Base-by-base conservation (phyloP, 2,113 vertebrate species). In the Amazona guildingii region DNA sequence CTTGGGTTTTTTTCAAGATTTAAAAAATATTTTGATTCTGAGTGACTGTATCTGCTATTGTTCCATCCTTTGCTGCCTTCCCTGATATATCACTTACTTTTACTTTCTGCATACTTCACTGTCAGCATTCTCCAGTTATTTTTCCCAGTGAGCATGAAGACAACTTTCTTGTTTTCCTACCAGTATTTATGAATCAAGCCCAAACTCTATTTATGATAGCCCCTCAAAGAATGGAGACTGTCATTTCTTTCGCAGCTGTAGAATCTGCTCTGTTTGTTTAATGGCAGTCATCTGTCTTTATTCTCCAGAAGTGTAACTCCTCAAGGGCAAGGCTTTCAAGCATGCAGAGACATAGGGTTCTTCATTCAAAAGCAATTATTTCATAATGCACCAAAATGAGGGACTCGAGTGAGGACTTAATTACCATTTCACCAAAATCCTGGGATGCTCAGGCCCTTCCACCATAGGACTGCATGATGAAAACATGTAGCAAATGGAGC, bases 221-320 rank as follows among this genome's bases (percentile, higher is more conserved):
- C 83, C 35, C 77, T 86, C 54, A 0, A 93, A 95, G 84, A 96
- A 94, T 66, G 81, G 90, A 81, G 83, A 49, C 74, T 94, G 73
- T 95, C 6, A 49, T 86, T 93, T 93, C 91, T 94, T 88, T 76
- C 3, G 11, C 91, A 92, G 88, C 95, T 92, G 52, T 89, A 86
- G 92, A 82, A 78, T 82, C 88, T 84, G 86, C 74, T 94, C 73
- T 94, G 70, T 94, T 97, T 87, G 70, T 69, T 86, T 95, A 95
- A 93, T 92, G 75, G 91, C 89, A 80, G 83, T 73, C 73, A 94
- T 95, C 95, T 93, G 16, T 93, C 93, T 96, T 95, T 94, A 92
- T 94, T 90, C 90, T 95, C 86, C 81, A 83, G 57, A 75, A 96
- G 88, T 75, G 43, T 88, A 92, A 79, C 88, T 93, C 37, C 83